Evolutionary conservation across 1,140 invertebrate genomes (phyloP).

Genomic region (Heliconius hewitsoni): DNA sequence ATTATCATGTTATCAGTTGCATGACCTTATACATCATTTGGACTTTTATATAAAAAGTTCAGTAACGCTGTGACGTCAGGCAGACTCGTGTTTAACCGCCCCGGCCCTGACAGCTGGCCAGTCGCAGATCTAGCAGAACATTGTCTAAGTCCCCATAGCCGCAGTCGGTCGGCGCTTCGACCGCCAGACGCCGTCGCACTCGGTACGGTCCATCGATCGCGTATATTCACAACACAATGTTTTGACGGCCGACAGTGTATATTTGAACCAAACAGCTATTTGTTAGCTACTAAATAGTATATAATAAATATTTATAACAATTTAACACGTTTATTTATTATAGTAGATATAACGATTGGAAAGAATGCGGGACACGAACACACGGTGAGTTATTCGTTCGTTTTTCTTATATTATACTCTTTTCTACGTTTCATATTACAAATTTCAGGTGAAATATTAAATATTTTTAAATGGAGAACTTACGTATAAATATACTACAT

Average conservation of each 20-base stretch:
- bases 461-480: too few species aligned
- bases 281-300: background rate
- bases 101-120: conserved; percentile 14
- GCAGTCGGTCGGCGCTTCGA: conserved; percentile 41
- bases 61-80: conserved; percentile 8
- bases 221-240: conserved; percentile 58
- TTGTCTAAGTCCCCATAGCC: conserved; percentile 11
- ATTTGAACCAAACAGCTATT: background rate
- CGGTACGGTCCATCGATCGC: conserved; percentile 51
- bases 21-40: background rate
- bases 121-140: background rate
- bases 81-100: background rate
- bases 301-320: background rate
- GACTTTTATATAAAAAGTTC: conserved; percentile 9
- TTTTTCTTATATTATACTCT: background rate
- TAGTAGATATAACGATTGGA: background rate
- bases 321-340: background rate
- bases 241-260: conserved; percentile 39
- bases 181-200: conserved; percentile 45
- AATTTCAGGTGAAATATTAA: too few species aligned
- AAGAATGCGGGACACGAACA: conserved; percentile 60
- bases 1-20: background rate
- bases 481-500: too few species aligned
- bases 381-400: conserved; percentile 47
- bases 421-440: background rate